Percentiles rank a stretch among this genome's conserved stretches.
Conservation (phyloP, 2,797 vertebrate genomes). For the Scolopax bukidnonensis region DNA sequence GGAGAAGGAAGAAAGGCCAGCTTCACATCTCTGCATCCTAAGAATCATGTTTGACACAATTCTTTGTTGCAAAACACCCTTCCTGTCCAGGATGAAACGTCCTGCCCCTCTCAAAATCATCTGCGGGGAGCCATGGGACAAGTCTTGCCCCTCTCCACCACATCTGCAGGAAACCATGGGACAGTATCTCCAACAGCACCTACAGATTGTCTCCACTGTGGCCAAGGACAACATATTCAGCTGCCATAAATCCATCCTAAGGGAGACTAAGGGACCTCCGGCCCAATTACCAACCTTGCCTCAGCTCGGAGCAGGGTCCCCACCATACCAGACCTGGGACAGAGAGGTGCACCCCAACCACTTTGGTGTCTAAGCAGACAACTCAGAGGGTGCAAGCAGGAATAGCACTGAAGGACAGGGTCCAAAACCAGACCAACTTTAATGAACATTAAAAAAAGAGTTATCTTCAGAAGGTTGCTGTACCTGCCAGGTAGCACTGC, state of each 20-base stretch:
- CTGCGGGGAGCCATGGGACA: not conserved
- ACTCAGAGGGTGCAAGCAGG: not conserved
- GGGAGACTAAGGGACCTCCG: accelerated
- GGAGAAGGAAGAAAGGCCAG: not conserved
- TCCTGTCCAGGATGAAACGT: not conserved
- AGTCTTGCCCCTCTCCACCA: not conserved
- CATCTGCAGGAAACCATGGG: not conserved
- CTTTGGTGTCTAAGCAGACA: not conserved
- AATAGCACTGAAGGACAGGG: not conserved
- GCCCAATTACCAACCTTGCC: not conserved
- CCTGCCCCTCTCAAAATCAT: not conserved
- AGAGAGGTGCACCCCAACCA: not conserved
- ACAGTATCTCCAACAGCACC: not conserved
- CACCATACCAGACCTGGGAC: not conserved
- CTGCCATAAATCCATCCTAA: not conserved
- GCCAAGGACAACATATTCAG: not conserved
- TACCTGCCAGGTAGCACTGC: not conserved
- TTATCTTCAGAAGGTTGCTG: not conserved
- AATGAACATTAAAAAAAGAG: not conserved
- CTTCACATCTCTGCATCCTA: not conserved
- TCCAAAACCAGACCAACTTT: not conserved
- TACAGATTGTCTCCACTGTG: not conserved
- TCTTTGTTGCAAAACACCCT: not conserved
- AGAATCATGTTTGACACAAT: not conserved
- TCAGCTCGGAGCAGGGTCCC: not conserved